Conservation (phyloP, 2,797 vertebrate genomes). For the Cyprinodon diabolis region DNA sequence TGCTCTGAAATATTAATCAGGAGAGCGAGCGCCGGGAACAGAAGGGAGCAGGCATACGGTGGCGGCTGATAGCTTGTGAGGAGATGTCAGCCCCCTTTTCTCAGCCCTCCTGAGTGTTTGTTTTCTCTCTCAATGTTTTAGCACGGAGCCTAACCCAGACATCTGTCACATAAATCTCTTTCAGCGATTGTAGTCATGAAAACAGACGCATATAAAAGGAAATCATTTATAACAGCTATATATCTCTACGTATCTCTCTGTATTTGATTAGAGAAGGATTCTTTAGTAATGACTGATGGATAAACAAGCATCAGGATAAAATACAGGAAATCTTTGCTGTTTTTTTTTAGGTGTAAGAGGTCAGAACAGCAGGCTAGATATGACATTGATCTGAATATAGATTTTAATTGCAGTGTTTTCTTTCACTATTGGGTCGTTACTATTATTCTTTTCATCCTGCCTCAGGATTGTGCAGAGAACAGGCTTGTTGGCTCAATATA, state of each 20-base stretch:
- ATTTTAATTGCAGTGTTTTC: constrained; percentile 16
- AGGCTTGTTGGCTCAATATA: constrained; percentile 15
- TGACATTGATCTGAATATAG: constrained; percentile 31
- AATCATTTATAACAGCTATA: not conserved
- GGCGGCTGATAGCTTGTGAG: constrained; percentile 53
- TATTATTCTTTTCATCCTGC: constrained; percentile 18
- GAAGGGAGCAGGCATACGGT: constrained; percentile 60
- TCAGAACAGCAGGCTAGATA: constrained; percentile 9
- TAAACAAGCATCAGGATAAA: not conserved
- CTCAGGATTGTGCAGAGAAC: constrained; percentile 16
- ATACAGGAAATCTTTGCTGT: not conserved
- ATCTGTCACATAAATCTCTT: constrained; percentile 49
- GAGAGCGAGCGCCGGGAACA: constrained; percentile 49
- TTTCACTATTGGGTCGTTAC: constrained; percentile 30
- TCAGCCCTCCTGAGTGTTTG: constrained; percentile 61
- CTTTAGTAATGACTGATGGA: not conserved
- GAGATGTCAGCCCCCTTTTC: constrained; percentile 50
- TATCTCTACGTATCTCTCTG: not conserved
- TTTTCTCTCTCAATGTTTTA: constrained; percentile 66
- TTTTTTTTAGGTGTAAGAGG: constrained; percentile 14
- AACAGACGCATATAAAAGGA: constrained; percentile 8
- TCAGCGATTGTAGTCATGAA: not conserved
- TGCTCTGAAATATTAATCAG: constrained; percentile 69
- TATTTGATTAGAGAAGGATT: constrained; percentile 3
- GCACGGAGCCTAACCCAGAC: constrained; percentile 45